Evolutionary conservation across 2,797 vertebrate genomes (phyloP).

Genomic region (Morelia viridis): DNA sequence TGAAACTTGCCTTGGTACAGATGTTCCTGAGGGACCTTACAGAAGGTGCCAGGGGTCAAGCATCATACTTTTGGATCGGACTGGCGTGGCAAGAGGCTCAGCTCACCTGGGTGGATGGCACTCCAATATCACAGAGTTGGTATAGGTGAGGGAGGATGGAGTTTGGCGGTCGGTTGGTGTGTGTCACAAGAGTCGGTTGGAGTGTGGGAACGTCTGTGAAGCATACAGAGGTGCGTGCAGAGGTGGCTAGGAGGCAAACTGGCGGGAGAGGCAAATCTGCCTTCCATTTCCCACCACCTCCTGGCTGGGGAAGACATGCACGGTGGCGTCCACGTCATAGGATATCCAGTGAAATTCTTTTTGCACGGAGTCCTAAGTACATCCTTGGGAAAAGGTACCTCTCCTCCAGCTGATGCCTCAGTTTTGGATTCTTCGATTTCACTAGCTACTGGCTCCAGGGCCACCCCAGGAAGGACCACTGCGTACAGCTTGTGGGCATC

Average conservation of each 20-base stretch:
- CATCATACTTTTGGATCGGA: slow-evolving; percentile 18
- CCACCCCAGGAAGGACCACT: slow-evolving; percentile 2
- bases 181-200: background rate
- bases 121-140: slow-evolving; percentile 21
- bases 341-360: background rate
- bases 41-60: background rate
- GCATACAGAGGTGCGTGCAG: too few species aligned
- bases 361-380: background rate
- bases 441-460: slow-evolving; percentile 26
- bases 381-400: too few species aligned
- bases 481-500: slow-evolving; percentile 17
- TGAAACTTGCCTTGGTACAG: background rate
- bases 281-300: background rate
- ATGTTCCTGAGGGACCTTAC: slow-evolving; percentile 25
- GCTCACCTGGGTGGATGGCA: slow-evolving; percentile 29
- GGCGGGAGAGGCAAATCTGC: background rate
- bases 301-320: background rate
- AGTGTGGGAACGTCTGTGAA: background rate
- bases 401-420: background rate
- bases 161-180: too few species aligned
- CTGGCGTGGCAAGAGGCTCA: slow-evolving; percentile 1
- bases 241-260: too few species aligned
- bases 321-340: background rate
- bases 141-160: slow-evolving; percentile 12
- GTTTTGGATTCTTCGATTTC: background rate